A percentile compares a stretch with the other conserved stretches of the same genome.
These are phyloP conservation scores for Capra hircus DNA, from an alignment of 2,113 vertebrate genomes.

Conservation along the genomic window DNA sequence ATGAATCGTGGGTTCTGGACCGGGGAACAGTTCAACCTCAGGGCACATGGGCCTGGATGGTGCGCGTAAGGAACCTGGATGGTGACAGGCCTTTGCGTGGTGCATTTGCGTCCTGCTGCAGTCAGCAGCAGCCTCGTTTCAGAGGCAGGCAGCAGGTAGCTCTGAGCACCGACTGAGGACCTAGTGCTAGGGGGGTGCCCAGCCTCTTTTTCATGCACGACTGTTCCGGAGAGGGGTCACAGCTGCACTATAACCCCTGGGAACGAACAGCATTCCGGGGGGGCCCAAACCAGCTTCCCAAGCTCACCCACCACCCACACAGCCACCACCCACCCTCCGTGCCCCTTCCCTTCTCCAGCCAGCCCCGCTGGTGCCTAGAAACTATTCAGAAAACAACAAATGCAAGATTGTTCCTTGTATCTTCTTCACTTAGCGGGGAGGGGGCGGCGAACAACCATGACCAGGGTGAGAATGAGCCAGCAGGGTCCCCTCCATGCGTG, in stretches of 20 bases:
- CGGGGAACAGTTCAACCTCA: fast-evolving
- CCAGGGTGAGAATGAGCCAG: neutral
- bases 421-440: neutral
- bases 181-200: neutral
- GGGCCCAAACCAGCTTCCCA: neutral
- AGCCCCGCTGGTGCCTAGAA: neutral
- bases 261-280: fast-evolving
- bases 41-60: neutral
- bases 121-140: fast-evolving
- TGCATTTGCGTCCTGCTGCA: fast-evolving
- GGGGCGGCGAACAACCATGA: fast-evolving
- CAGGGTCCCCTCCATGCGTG: fast-evolving
- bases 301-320: neutral
- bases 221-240: fast-evolving
- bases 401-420: fast-evolving
- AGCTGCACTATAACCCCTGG: neutral
- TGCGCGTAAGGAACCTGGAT: fast-evolving
- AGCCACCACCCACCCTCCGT: fast-evolving
- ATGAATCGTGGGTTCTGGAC: fast-evolving
- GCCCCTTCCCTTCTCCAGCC: no score
- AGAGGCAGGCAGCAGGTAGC: fast-evolving
- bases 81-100: neutral
- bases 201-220: fast-evolving
- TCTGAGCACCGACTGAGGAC: neutral
- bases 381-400: no score